phyloP scores from a whole-genome alignment of 1,140 invertebrate genomes.

The Bombus turneri region DNA sequence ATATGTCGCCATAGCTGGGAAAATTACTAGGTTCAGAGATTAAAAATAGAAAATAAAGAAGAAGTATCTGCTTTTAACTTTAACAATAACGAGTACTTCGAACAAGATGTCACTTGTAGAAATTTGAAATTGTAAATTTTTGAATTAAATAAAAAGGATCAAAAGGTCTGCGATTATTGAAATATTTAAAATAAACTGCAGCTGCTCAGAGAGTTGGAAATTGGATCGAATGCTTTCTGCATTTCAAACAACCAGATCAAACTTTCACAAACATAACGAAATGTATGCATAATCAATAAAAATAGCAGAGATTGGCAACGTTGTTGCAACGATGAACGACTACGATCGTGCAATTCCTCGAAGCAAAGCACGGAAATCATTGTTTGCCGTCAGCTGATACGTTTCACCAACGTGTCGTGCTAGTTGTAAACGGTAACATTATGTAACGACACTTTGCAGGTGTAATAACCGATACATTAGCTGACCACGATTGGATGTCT shows the following conservation, averaged over 20 bases:
- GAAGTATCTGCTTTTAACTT: not conserved
- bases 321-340: not conserved
- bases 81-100: not conserved
- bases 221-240: not conserved
- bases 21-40: not conserved
- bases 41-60: not conserved
- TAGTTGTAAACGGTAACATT: slow-evolving; percentile 65
- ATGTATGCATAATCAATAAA: slow-evolving; percentile 20
- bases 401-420: slow-evolving; percentile 64
- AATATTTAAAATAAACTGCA: not conserved
- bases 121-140: not conserved
- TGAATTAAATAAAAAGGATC: not conserved
- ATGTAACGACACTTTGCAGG: slow-evolving; percentile 56
- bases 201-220: not conserved
- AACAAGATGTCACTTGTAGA: not conserved
- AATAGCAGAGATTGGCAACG: slow-evolving; percentile 26
- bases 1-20: not conserved
- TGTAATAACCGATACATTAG: slow-evolving; percentile 56
- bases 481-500: slow-evolving; percentile 41
- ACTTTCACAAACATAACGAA: not conserved
- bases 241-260: not conserved
- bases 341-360: slow-evolving; percentile 26
- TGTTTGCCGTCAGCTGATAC: slow-evolving; percentile 69
- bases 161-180: not conserved
- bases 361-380: slow-evolving; percentile 67